Base-by-base conservation (phyloP, 2,888 invertebrate genomes). In the Lobophora halterata region DNA sequence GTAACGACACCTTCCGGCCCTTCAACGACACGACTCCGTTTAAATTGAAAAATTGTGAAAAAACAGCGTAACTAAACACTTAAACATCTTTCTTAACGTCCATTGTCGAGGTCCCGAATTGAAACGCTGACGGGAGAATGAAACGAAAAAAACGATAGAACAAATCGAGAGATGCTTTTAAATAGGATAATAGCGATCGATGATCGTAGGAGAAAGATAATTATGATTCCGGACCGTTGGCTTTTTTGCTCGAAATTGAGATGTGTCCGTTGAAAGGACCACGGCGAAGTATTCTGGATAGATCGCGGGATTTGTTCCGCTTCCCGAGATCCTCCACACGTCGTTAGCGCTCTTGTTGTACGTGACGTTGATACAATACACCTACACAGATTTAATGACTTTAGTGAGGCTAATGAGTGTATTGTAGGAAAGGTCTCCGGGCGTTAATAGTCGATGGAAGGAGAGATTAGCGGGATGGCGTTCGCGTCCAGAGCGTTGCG, bases 141-240 rank as follows among this genome's bases (percentile, higher is more conserved):
- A 75, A 72, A 61, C 55, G 63, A 69, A 76, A 83, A 79, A 79
- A 79, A 54, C 46, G 58, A 61, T 75, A 83, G 85, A 82, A 85
- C 86, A 85, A 86, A 86, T 86, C 82, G 77, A 83, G 78, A 82
- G 78, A 83, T 75, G 79, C 82, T 79, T 86, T 85, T 83, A 86
- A 83, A 82, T 81, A 81, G 83, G 78, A 86, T 86, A 87, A 87
- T 86, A 78, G 86, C 81, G 78, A 85, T 85, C 82, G 78, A 81
- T 82, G 85, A 86, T 82, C 79, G 81, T 68, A 71, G 75, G 72
- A 81, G 80, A 80, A 79, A 85, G 85, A 82, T 82, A 82, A 83
- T 85, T 81, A 85, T 78, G 80, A 83, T 77, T 78, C 71, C 63
- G 78, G 74, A 73, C 79, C 78, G 74, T 72, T 73, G 68, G 60